Evolutionary conservation across 2,113 vertebrate genomes (phyloP).

Genomic region (Ameiurus melas): DNA sequence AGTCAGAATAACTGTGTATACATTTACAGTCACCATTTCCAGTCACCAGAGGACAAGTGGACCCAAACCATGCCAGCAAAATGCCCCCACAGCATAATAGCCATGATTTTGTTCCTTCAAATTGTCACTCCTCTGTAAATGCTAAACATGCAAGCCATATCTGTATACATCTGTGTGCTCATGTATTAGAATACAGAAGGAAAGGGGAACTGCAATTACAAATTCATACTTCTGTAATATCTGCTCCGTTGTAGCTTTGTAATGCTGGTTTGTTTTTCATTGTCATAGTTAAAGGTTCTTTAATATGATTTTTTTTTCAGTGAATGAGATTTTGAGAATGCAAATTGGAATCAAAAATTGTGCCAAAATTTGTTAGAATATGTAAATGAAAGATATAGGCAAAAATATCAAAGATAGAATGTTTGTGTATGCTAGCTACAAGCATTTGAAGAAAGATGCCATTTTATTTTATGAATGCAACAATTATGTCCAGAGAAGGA

Average conservation of each 20-base stretch:
- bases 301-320: slow-evolving; percentile 10
- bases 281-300: background rate
- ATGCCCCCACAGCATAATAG: background rate
- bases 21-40: slow-evolving; percentile 1
- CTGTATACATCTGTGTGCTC: slow-evolving; percentile 47
- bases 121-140: background rate
- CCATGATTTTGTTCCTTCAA: background rate
- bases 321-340: background rate
- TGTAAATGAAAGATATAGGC: background rate
- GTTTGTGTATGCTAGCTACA: slow-evolving; percentile 30
- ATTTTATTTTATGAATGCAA: slow-evolving; percentile 52
- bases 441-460: slow-evolving; percentile 35
- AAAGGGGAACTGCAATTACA: background rate
- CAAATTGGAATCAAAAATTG: slow-evolving; percentile 4
- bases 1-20: background rate
- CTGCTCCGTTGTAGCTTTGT: background rate
- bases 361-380: slow-evolving; percentile 28
- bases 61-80: background rate
- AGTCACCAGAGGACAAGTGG: background rate
- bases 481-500: slow-evolving; percentile 2
- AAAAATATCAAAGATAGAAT: background rate
- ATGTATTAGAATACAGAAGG: slow-evolving; percentile 24
- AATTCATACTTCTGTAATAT: slow-evolving; percentile 11
- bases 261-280: slow-evolving; percentile 19
- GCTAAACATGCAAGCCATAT: slow-evolving; percentile 10